Conservation (phyloP, 1,140 invertebrate species). For the Pristionchus pacificus region DNA sequence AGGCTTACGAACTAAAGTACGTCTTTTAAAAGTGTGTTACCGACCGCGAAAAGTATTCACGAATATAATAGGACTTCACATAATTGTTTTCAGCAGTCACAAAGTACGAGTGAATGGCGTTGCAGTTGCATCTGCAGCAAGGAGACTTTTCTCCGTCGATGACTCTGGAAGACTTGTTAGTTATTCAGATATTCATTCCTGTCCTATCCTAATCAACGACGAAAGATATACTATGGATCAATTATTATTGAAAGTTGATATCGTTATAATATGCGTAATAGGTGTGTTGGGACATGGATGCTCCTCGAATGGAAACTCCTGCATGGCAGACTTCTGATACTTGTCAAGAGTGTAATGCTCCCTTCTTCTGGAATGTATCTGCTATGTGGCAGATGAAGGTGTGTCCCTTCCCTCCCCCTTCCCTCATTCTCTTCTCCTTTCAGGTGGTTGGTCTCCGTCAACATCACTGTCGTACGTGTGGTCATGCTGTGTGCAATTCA, state of each 20-base stretch:
- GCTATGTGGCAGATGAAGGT: conserved; percentile 96
- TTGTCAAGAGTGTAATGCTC: conserved; percentile 84
- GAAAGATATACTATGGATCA: too few relatives aligned
- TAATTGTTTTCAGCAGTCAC: conserved; percentile 58
- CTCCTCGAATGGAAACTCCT: conserved; percentile 69
- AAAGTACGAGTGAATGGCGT: conserved; percentile 62
- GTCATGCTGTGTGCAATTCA: conserved; percentile 71
- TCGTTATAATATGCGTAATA: too few relatives aligned
- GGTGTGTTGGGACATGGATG: neutral
- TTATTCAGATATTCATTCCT: neutral
- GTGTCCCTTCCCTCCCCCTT: conserved; percentile 14
- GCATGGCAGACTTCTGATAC: conserved; percentile 86
- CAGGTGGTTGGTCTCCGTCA: conserved; percentile 52
- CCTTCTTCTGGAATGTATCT: conserved; percentile 93
- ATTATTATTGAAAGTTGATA: too few relatives aligned
- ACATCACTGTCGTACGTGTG: conserved; percentile 71
- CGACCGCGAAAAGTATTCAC: neutral
- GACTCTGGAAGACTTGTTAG: conserved; percentile 88
- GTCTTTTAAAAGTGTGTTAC: conserved; percentile 18
- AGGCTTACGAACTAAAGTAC: conserved; percentile 80
- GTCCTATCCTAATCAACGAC: neutral
- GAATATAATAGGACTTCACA: conserved; percentile 12
- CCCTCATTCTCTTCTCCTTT: neutral
- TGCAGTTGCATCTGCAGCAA: conserved; percentile 74
- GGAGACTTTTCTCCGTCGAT: conserved; percentile 82